Base-by-base conservation (phyloP, 2,888 invertebrate genomes). In the Monoplex corrugatus region DNA sequence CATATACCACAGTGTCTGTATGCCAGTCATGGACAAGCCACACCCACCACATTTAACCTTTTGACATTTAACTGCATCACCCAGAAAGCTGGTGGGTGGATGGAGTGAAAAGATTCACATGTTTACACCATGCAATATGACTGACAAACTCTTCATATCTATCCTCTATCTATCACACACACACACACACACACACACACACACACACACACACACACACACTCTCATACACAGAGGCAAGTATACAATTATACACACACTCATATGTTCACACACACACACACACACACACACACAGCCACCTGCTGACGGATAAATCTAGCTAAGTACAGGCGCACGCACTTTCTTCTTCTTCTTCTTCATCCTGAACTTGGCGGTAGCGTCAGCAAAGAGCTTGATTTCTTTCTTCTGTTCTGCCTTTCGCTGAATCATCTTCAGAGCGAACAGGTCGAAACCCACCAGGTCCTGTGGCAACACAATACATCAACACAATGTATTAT, bases 371-470 rank as follows among this genome's bases (percentile, higher is more conserved):
- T 97, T 97, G 87, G 97, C 96, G 0, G 97, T 97, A 0, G 98
- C 98, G 93, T 98, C 98, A 89, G 97, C 97, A 96, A 98, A 98
- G 92, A 98, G 96, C 93, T 97, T 97, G 43, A 98, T 97, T 87
- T 97, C 97, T 92, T 98, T 97, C 1, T 97, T 97, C 92, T 97
- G 97, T 96, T 98, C 98, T 23, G 98, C 97, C 91, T 97, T 97
- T 88, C 97, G 97, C 94, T 98, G 98, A 87, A 98, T 95, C 96
- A 98, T 97, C 90, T 97, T 97, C 94, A 99, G 96, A 0, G 98
- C 98, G 95, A 98, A 98, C 91, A 98, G 96, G 96, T 99, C 99
- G 95, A 97, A 98, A 6, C 98, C 99, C 84, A 98, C 97, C 94
- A 97, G 97, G 95, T 98, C 98, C 97, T 98, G 96, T 32, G 97